Evolutionary conservation across 2,797 vertebrate genomes (phyloP).

Genomic region (Protosalanx chinensis): DNA sequence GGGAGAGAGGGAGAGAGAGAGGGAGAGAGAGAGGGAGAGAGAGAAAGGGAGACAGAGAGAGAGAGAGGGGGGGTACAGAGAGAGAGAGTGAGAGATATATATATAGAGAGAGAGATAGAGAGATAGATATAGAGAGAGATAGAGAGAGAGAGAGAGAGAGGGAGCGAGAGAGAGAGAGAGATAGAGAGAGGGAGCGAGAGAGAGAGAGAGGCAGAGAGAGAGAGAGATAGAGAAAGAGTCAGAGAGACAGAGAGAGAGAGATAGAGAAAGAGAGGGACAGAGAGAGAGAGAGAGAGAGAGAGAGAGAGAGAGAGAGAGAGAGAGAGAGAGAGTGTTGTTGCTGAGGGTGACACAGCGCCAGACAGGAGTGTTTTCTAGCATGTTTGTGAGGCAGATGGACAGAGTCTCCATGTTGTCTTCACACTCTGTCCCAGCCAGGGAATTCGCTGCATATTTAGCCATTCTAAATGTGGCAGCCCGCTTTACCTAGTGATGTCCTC

Average conservation of each 20-base stretch:
- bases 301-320: not conserved
- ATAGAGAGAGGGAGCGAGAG: not conserved
- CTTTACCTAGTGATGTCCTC: slow-evolving; percentile 96
- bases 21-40: slow-evolving; percentile 1
- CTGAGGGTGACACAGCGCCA: not conserved
- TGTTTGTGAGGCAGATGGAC: not conserved
- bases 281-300: not conserved
- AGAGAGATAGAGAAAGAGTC: not conserved
- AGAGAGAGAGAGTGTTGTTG: not conserved
- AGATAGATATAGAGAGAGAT: not conserved
- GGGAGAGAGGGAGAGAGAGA: not conserved
- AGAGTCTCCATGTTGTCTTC: not conserved
- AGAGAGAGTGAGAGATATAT: not conserved
- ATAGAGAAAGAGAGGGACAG: too few species aligned
- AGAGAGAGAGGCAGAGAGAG: not conserved
- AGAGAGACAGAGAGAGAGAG: not conserved
- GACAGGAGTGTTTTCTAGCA: not conserved
- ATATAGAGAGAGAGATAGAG: too few species aligned
- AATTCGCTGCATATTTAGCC: not conserved
- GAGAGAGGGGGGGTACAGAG: not conserved
- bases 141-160: not conserved
- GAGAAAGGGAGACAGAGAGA: not conserved
- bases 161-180: not conserved
- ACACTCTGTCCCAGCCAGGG: not conserved
- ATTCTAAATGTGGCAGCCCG: not conserved